phyloP scores from a whole-genome alignment of 2,113 vertebrate genomes.

The Strix aluco region DNA sequence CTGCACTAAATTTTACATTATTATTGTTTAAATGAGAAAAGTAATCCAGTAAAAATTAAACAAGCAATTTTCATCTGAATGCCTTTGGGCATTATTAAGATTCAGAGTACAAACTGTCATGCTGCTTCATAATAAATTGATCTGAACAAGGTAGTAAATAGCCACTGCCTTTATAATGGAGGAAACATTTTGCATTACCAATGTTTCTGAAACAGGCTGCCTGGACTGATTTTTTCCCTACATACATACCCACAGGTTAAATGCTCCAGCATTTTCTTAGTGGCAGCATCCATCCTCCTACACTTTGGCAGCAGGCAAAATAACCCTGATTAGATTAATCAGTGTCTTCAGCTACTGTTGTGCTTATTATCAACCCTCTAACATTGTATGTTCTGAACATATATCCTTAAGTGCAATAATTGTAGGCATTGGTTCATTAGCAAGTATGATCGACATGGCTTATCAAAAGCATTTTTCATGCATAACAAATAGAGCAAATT shows the following conservation, averaged over 20 bases:
- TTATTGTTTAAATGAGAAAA: constrained; percentile 31
- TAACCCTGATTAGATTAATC: not conserved
- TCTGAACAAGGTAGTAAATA: constrained; percentile 56
- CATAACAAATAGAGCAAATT: constrained; percentile 28
- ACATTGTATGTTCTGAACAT: not conserved
- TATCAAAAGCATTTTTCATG: constrained; percentile 14
- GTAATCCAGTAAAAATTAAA: constrained; percentile 51
- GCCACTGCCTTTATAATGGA: not conserved
- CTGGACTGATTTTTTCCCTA: not conserved
- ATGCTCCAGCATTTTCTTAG: not conserved
- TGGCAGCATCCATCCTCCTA: not conserved
- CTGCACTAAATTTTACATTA: not conserved
- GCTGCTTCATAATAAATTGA: constrained; percentile 40
- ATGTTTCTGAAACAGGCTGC: not conserved
- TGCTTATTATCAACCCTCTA: not conserved
- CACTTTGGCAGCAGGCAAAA: not conserved
- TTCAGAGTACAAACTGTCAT: not conserved
- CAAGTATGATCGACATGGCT: not conserved
- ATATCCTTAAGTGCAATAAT: not conserved
- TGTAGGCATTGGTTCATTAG: not conserved
- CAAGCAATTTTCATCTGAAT: constrained; percentile 8
- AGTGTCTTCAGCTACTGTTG: not conserved
- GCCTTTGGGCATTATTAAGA: constrained; percentile 7
- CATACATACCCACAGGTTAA: not conserved
- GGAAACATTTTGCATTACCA: not conserved